Evolutionary conservation across 2,113 vertebrate genomes (phyloP).

Genomic region (Myiopsitta monachus): DNA sequence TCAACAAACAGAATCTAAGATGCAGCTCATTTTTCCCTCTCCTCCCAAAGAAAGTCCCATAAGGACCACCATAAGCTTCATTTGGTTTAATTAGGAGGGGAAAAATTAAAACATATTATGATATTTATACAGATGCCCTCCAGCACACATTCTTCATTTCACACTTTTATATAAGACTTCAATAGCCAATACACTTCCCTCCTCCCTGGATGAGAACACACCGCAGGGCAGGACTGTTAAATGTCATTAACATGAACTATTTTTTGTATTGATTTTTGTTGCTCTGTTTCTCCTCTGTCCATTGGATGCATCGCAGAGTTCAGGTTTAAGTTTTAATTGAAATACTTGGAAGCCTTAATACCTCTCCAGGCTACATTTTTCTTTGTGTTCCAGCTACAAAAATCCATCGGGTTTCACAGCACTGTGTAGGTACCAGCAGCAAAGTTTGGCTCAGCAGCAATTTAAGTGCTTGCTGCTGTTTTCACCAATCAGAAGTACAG

Average conservation of each 20-base stretch:
- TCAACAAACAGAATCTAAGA: neutral
- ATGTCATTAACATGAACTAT: conserved; percentile 31
- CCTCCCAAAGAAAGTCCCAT: neutral
- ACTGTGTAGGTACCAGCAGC: neutral
- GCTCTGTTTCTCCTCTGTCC: neutral
- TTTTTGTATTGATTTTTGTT: conserved; percentile 36
- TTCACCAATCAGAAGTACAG: neutral
- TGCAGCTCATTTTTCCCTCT: neutral
- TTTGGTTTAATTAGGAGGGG: conserved; percentile 3
- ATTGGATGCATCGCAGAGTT: neutral
- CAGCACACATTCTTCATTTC: conserved; percentile 24
- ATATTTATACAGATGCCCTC: conserved; percentile 12
- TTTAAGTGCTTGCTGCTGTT: neutral
- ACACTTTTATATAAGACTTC: neutral
- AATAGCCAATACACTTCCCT: neutral
- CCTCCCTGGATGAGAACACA: neutral
- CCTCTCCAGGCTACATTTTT: neutral
- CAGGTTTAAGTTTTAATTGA: conserved; percentile 38
- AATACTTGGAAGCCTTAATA: neutral
- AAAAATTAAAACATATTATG: neutral
- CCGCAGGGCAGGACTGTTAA: neutral
- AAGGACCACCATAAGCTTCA: neutral
- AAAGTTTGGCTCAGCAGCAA: neutral
- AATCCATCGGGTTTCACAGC: neutral
- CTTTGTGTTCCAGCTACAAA: neutral